Conservation (phyloP, 2,797 vertebrate species). For the Brachyalestes nurse region DNA sequence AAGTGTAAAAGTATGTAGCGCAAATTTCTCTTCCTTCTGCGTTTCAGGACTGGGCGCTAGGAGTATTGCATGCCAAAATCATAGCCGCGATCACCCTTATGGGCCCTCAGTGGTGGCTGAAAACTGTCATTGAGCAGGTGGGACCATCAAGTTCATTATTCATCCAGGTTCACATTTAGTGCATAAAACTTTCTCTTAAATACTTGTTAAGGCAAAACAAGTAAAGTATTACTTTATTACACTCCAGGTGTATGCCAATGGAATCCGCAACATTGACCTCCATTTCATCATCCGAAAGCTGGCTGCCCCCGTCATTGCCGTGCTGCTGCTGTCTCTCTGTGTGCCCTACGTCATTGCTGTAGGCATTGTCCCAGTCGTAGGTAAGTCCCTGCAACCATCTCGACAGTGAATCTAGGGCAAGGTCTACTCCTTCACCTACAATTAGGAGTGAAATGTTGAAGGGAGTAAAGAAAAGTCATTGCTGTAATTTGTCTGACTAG, state of each 20-base stretch:
- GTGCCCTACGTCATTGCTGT: slow-evolving; percentile 93
- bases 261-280: slow-evolving; percentile 97
- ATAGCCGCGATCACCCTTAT: slow-evolving; percentile 96
- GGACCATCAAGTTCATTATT: not conserved
- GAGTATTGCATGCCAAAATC: slow-evolving; percentile 97
- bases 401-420: not conserved
- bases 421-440: not conserved
- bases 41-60: slow-evolving; percentile 93
- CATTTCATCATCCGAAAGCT: slow-evolving; percentile 96
- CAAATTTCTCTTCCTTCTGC: slow-evolving; percentile 11
- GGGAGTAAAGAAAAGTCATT: not conserved
- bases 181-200: not conserved
- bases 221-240: not conserved
- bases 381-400: slow-evolving; percentile 57
- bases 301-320: slow-evolving; percentile 94
- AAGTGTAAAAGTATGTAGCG: not conserved
- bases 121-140: slow-evolving; percentile 97
- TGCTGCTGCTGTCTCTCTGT: slow-evolving; percentile 92
- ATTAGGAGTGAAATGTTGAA: not conserved
- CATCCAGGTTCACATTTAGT: not conserved
- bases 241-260: slow-evolving; percentile 95
- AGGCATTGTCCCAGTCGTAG: slow-evolving; percentile 89
- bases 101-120: slow-evolving; percentile 99
- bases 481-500: slow-evolving; percentile 70
- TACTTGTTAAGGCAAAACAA: not conserved